These are phyloP conservation scores for Achatina immaculata DNA, from an alignment of 1,140 invertebrate genomes.

Conservation along the genomic window DNA sequence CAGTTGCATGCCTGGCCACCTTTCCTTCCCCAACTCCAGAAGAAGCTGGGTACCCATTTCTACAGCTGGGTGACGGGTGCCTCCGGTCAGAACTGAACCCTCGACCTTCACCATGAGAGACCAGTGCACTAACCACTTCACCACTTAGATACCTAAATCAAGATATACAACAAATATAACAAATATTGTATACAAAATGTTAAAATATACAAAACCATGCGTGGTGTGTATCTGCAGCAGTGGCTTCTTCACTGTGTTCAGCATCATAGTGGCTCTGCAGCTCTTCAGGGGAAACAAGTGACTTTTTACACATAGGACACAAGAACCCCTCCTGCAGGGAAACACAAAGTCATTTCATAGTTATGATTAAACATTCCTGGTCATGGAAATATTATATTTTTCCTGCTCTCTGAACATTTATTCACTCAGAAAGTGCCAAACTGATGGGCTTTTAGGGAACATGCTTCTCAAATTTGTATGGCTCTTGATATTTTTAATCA, in stretches of 20 bases:
- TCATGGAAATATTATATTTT: not conserved
- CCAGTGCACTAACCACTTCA: no score
- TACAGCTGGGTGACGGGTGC: no score
- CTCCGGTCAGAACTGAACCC: no score
- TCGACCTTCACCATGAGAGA: no score
- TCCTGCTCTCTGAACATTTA: not conserved
- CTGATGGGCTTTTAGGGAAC: not conserved
- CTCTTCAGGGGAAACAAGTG: slow-evolving; percentile 65
- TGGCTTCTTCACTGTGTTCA: slow-evolving; percentile 21
- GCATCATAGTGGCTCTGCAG: slow-evolving; percentile 66
- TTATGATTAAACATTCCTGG: not conserved
- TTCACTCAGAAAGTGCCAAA: not conserved
- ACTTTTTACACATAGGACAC: slow-evolving; percentile 70
- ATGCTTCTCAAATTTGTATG: not conserved
- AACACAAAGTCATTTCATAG: slow-evolving; percentile 16
- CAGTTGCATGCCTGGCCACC: no score
- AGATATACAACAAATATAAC: no score
- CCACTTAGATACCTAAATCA: no score
- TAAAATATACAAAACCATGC: no score
- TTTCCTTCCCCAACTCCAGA: no score
- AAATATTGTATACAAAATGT: no score
- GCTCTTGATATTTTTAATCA: not conserved
- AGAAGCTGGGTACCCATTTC: no score
- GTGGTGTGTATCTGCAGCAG: not conserved
- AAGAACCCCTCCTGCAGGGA: slow-evolving; percentile 69